phyloP scores from a whole-genome alignment of 2,797 vertebrate genomes.

The Myotis vivesi region DNA sequence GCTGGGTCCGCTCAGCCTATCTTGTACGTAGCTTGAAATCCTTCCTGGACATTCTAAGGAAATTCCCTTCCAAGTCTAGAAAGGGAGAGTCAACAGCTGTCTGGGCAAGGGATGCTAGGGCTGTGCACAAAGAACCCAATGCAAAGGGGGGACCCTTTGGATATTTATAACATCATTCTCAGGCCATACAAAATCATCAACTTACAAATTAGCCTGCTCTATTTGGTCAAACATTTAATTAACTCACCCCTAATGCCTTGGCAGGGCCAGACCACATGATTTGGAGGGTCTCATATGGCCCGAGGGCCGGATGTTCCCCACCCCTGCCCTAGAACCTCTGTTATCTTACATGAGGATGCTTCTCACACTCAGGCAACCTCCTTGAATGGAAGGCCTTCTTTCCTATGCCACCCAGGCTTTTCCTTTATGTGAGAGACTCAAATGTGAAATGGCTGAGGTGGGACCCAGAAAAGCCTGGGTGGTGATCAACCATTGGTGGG shows the following conservation, averaged over 20 bases:
- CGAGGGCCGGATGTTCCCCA: too few species aligned
- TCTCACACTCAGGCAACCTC: neutral
- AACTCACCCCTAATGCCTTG: too few species aligned
- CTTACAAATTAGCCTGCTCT: too few species aligned
- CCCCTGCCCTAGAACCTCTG: neutral
- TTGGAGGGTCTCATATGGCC: too few species aligned
- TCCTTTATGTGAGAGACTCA: accelerated
- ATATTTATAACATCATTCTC: too few species aligned
- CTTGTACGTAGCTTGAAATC: too few species aligned
- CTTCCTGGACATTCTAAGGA: neutral
- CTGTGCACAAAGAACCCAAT: neutral
- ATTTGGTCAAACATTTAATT: too few species aligned
- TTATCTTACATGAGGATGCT: too few species aligned
- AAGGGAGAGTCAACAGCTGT: neutral
- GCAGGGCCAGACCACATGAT: too few species aligned
- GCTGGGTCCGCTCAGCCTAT: neutral
- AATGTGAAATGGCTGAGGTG: neutral
- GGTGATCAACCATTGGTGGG: neutral
- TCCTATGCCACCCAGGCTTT: too few species aligned
- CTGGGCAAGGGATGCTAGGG: neutral
- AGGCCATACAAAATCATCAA: too few species aligned
- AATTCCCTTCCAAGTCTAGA: neutral
- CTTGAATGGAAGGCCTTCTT: too few species aligned
- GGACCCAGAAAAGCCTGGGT: neutral
- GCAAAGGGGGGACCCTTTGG: neutral